Percentiles rank a stretch among this genome's conserved stretches.
These are phyloP conservation scores for Odocoileus hemionus DNA, from an alignment of 2,113 vertebrate species.

Conservation along the genomic window DNA sequence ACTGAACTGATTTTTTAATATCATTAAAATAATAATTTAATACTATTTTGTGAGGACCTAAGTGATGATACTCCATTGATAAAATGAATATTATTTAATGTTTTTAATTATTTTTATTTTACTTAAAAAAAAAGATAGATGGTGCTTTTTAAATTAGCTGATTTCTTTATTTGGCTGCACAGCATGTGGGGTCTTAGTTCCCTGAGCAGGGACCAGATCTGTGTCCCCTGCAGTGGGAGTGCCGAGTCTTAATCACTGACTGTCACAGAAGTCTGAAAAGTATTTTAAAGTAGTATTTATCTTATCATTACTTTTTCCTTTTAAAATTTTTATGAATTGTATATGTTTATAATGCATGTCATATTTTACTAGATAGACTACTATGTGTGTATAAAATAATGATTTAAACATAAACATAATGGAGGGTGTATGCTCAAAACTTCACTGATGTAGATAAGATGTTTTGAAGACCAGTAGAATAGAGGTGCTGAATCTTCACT, in stretches of 20 bases:
- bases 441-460: not conserved
- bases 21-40: not conserved
- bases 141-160: not conserved
- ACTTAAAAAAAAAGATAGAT: not conserved
- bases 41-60: not conserved
- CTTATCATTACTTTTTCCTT: not conserved
- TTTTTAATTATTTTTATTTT: not conserved
- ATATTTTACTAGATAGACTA: not conserved
- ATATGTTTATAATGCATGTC: not conserved
- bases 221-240: not conserved
- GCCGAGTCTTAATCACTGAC: not conserved
- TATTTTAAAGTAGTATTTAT: not conserved
- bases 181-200: not conserved
- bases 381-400: not conserved
- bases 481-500: not conserved
- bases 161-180: not conserved
- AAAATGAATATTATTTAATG: not conserved
- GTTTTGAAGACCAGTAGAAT: not conserved
- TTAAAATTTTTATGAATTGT: not conserved
- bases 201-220: not conserved
- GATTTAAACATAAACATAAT: not conserved
- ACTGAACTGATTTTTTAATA: not conserved
- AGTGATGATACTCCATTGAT: not conserved
- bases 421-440: not conserved
- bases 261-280: not conserved